Conservation (phyloP, 2,113 vertebrate species). For the Nothocercus julius region DNA sequence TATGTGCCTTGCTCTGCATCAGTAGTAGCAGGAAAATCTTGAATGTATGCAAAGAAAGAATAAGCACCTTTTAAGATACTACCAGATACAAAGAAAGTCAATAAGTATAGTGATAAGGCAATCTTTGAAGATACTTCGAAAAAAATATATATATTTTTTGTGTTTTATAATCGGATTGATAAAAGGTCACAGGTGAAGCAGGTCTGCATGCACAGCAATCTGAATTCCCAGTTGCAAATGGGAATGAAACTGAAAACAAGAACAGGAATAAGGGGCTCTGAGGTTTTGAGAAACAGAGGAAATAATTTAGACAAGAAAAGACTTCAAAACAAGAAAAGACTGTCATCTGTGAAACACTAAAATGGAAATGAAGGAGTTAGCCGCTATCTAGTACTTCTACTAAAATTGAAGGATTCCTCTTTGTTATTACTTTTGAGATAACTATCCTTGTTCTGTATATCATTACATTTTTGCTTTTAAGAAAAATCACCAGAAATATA, state of each 20-base stretch:
- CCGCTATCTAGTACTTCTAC: background rate
- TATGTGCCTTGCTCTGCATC: background rate
- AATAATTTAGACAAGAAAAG: background rate
- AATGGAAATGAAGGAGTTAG: conserved; percentile 24
- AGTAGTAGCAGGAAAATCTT: background rate
- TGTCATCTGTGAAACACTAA: background rate
- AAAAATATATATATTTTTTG: background rate
- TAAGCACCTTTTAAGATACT: background rate
- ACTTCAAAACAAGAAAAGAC: background rate
- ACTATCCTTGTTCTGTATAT: background rate
- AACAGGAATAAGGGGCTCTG: background rate
- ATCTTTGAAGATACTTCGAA: background rate
- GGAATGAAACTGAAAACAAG: background rate
- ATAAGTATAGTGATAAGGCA: background rate
- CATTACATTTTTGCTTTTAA: conserved; percentile 45
- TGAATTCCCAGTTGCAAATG: background rate
- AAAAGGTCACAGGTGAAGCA: background rate
- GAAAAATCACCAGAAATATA: conserved; percentile 14
- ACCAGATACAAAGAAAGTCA: background rate
- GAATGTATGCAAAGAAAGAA: background rate
- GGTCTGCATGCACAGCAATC: background rate
- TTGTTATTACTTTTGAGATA: conserved; percentile 18
- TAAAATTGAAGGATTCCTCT: conserved; percentile 32
- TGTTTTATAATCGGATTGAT: background rate
- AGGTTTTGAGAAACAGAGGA: conserved; percentile 3